Evolutionary conservation across 53 echinoderm and acorn worm species (phyloP).

Genomic region (Echinarachnius parma): DNA sequence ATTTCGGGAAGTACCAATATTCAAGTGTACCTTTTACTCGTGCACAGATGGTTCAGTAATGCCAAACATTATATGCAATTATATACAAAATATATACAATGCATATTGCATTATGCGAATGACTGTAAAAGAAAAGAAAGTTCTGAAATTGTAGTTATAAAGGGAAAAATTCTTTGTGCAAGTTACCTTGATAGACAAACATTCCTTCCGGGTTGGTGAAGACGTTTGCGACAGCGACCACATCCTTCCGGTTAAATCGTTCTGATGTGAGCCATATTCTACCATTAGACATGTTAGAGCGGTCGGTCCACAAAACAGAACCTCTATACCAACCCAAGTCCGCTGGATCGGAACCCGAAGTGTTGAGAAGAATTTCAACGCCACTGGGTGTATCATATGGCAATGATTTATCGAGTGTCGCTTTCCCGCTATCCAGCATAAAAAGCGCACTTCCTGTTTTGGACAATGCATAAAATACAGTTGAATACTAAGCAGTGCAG

Average conservation of each 20-base stretch:
- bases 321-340: conserved; percentile 26
- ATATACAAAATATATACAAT: too few relatives aligned
- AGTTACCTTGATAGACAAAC: conserved; percentile 4
- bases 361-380: neutral
- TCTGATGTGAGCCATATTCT: conserved; percentile 1
- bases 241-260: neutral
- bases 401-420: conserved; percentile 10
- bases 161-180: neutral
- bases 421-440: conserved; percentile 13
- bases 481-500: too few relatives aligned
- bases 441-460: conserved; percentile 11
- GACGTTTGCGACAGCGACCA: neutral
- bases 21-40: too few relatives aligned
- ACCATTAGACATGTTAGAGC: neutral
- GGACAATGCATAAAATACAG: neutral
- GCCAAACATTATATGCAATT: too few relatives aligned
- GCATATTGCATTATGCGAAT: too few relatives aligned
- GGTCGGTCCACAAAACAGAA: conserved; percentile 7
- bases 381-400: too few relatives aligned
- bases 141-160: too few relatives aligned
- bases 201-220: conserved; percentile 5
- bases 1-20: too few relatives aligned
- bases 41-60: too few relatives aligned
- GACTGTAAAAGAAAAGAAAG: too few relatives aligned
- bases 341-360: neutral